A percentile compares a stretch with the other conserved stretches of the same genome.
phyloP scores from a whole-genome alignment of 1,140 invertebrate species.

The Hycleus phaleratus region DNA sequence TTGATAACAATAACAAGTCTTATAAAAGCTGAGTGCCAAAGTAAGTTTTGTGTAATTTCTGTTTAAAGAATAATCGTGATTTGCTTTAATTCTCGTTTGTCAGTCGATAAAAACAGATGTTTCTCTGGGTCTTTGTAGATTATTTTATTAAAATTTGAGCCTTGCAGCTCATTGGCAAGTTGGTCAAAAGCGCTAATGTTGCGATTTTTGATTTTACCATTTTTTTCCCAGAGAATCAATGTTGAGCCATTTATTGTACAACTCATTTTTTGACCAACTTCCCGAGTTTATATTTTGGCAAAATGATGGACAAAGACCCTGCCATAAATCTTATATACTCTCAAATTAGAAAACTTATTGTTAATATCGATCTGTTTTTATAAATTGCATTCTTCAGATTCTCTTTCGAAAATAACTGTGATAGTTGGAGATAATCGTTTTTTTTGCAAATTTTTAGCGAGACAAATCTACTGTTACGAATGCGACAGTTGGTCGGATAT shows the following conservation, averaged over 20 bases:
- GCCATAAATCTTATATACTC: neutral
- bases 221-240: too few species aligned
- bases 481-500: conserved; percentile 85
- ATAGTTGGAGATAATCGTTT: conserved; percentile 1
- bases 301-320: too few species aligned
- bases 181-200: too few species aligned
- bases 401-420: neutral
- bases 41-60: conserved; percentile 33
- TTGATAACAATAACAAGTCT: conserved; percentile 38
- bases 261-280: neutral
- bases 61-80: conserved; percentile 9
- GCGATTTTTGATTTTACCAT: neutral
- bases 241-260: too few species aligned
- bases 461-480: conserved; percentile 86
- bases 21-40: conserved; percentile 40
- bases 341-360: neutral
- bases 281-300: too few species aligned
- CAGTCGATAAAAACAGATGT: conserved; percentile 5
- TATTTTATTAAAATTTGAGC: too few species aligned
- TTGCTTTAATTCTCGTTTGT: conserved; percentile 7
- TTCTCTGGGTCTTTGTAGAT: neutral
- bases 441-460: conserved; percentile 48
- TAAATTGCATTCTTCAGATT: neutral
- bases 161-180: too few species aligned
- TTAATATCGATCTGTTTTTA: neutral